phyloP scores from a whole-genome alignment of 92 coral and sea anemone species.

The Meandrina meandrites region DNA sequence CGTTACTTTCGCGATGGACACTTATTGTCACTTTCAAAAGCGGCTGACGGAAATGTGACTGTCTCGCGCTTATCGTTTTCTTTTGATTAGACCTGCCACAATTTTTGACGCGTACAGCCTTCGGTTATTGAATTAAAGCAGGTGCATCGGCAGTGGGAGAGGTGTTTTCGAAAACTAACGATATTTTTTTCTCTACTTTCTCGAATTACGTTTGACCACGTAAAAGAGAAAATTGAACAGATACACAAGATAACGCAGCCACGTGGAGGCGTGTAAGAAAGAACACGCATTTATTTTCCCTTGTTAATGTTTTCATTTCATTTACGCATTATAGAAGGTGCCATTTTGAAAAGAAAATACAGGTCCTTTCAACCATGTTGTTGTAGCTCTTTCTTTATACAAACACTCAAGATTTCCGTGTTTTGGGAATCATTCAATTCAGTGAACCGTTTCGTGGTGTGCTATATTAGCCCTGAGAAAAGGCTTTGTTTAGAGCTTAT shows the following conservation, averaged over 20 bases:
- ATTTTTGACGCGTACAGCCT: conserved; percentile 1
- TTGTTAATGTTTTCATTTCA: neutral
- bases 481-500: neutral
- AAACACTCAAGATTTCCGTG: neutral
- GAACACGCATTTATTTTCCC: neutral
- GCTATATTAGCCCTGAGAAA: neutral
- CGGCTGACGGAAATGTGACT: conserved; percentile 7
- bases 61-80: neutral
- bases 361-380: neutral
- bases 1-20: neutral
- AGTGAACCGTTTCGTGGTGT: neutral
- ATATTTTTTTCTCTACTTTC: neutral
- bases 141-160: neutral
- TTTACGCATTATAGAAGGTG: neutral
- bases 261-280: neutral
- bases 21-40: conserved; percentile 24
- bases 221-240: neutral
- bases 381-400: neutral
- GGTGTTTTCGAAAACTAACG: neutral
- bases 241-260: no score
- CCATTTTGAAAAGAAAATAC: neutral
- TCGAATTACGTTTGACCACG: neutral
- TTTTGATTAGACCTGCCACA: conserved; percentile 11
- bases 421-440: neutral
- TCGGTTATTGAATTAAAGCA: conserved; percentile 26